A percentile compares a stretch with the other conserved stretches of the same genome.
phyloP scores from a whole-genome alignment of 2,797 vertebrate species.

The Astyanax mexicanus region DNA sequence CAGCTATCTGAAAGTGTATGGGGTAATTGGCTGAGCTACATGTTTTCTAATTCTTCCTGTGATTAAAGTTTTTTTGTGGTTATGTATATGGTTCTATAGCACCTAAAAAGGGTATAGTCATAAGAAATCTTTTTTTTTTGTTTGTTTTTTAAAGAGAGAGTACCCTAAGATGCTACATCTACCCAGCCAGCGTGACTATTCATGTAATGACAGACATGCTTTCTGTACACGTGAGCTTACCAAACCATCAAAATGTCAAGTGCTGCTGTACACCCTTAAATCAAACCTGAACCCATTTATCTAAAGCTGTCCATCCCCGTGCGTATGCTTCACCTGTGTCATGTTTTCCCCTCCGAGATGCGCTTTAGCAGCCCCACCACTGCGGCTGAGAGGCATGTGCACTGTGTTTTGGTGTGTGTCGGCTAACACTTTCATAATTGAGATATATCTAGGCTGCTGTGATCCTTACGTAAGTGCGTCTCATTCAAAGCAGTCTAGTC shows the following conservation, averaged over 20 bases:
- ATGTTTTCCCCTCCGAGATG: constrained; percentile 8
- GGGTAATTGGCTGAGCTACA: no score
- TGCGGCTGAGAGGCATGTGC: background rate
- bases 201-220: background rate
- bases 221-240: background rate
- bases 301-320: background rate
- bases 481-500: constrained; percentile 16
- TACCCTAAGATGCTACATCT: no score
- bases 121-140: no score
- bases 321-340: background rate
- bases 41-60: no score
- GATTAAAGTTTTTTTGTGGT: no score
- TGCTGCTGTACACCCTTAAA: background rate
- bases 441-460: constrained; percentile 19
- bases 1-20: no score
- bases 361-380: background rate
- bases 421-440: constrained; percentile 3
- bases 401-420: background rate
- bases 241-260: background rate
- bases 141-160: no score
- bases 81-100: no score
- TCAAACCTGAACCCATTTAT: background rate
- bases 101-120: no score
- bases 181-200: background rate
- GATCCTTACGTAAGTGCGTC: constrained; percentile 25